These are phyloP conservation scores for Thymallus thymallus DNA, from an alignment of 2,113 vertebrate genomes.

Conservation along the genomic window DNA sequence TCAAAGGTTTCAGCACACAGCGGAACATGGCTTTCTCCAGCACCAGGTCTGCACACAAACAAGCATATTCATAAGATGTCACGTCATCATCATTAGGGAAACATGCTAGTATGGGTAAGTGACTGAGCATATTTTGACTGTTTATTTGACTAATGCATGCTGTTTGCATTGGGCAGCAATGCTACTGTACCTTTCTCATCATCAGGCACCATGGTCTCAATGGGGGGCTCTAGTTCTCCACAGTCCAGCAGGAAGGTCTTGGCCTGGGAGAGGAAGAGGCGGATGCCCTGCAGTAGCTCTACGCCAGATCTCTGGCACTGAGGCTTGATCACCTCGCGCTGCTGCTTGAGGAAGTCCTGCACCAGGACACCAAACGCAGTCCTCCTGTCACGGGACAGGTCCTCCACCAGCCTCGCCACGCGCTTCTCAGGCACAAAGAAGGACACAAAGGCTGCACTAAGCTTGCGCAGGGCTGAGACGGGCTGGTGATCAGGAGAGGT, in stretches of 20 bases:
- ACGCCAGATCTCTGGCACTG: constrained; percentile 15
- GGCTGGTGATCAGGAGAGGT: constrained; percentile 7
- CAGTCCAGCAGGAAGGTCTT: constrained; percentile 51
- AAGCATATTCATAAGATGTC: background rate
- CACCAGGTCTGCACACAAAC: constrained; percentile 56
- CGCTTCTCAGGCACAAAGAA: constrained; percentile 71
- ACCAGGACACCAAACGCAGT: constrained; percentile 67
- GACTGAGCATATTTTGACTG: too few species aligned
- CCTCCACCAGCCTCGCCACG: constrained; percentile 56
- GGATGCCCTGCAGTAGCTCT: constrained; percentile 62
- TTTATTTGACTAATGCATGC: too few species aligned
- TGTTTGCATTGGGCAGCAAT: too few species aligned
- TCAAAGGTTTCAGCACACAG: constrained; percentile 73
- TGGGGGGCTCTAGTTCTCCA: constrained; percentile 47
- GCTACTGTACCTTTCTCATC: constrained; percentile 50
- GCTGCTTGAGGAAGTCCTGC: constrained; percentile 71
- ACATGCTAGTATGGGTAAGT: too few species aligned
- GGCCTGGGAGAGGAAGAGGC: constrained; percentile 65
- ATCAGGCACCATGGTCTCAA: constrained; percentile 57
- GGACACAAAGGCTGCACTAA: constrained; percentile 72
- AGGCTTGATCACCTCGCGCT: constrained; percentile 43
- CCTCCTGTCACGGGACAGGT: constrained; percentile 58
- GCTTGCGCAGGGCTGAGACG: constrained; percentile 63
- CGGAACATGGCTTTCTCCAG: constrained; percentile 76
- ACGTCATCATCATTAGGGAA: constrained; percentile 16